Percentiles rank a stretch among this genome's conserved stretches.
phyloP scores from a whole-genome alignment of 2,113 vertebrate species.

The Carlito syrichta region DNA sequence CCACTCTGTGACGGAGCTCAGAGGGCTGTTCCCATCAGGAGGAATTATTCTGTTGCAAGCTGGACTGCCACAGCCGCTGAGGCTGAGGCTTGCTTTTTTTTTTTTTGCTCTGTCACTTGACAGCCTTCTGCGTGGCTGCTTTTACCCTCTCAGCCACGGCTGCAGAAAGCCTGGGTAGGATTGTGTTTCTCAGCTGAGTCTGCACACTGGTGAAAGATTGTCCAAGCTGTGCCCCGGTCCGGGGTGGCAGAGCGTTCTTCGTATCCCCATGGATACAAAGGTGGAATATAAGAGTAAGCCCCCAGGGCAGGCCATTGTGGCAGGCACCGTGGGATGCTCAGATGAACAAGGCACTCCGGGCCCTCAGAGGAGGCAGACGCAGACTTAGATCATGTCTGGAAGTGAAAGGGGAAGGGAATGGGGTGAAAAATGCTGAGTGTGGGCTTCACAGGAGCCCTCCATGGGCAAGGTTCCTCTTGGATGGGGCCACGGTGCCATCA shows the following conservation, averaged over 20 bases:
- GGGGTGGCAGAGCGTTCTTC: background rate
- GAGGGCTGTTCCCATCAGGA: background rate
- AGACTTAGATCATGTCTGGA: background rate
- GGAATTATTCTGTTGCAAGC: background rate
- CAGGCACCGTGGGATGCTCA: background rate
- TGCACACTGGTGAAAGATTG: background rate
- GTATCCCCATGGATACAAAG: background rate
- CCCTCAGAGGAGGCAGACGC: background rate
- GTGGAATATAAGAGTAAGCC: background rate
- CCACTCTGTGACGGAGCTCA: background rate
- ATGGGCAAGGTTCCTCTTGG: background rate
- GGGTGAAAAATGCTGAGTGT: background rate
- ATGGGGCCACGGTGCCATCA: accelerated
- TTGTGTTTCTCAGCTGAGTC: constrained; percentile 17
- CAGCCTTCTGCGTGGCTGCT: background rate
- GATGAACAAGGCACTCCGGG: background rate
- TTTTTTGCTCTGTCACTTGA: background rate
- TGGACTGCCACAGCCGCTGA: background rate
- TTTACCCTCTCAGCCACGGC: background rate
- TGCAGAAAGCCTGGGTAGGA: background rate
- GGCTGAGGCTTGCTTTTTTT: background rate
- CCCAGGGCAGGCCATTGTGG: background rate
- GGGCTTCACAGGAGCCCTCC: background rate
- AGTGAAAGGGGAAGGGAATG: constrained; percentile 44
- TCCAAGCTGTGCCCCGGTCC: background rate